phyloP scores from a whole-genome alignment of 2,113 vertebrate species.

The Mobula hypostoma region DNA sequence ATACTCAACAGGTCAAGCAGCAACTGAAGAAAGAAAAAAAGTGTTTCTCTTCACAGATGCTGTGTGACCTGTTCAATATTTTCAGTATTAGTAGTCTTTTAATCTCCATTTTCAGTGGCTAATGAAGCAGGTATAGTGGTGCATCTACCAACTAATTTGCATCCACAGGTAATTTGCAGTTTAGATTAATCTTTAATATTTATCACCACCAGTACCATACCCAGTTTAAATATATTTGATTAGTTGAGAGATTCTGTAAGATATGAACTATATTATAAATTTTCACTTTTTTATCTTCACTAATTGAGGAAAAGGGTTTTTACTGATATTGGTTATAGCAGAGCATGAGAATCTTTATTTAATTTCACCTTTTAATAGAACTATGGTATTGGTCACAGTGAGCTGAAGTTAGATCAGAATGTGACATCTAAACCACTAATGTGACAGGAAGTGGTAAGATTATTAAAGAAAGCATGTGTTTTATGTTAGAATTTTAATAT shows the following conservation, averaged over 20 bases:
- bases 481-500: background rate
- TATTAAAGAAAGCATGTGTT: background rate
- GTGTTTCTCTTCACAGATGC: too few species aligned
- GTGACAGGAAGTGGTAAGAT: background rate
- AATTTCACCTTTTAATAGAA: background rate
- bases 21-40: too few species aligned
- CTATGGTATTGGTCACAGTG: background rate
- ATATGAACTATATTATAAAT: background rate
- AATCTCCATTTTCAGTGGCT: background rate
- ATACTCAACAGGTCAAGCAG: too few species aligned
- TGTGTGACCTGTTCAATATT: too few species aligned
- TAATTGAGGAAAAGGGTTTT: background rate
- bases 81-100: too few species aligned
- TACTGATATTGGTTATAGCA: background rate
- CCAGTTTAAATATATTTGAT: background rate
- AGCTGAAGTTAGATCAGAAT: background rate
- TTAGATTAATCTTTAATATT: background rate
- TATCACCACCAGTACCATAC: background rate
- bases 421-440: background rate
- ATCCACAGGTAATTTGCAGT: background rate
- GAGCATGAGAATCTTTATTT: background rate
- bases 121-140: background rate
- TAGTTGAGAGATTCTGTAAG: background rate
- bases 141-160: background rate
- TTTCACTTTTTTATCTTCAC: background rate